Evolutionary conservation across 2,113 vertebrate species (phyloP).

Genomic region (Euleptes europaea): DNA sequence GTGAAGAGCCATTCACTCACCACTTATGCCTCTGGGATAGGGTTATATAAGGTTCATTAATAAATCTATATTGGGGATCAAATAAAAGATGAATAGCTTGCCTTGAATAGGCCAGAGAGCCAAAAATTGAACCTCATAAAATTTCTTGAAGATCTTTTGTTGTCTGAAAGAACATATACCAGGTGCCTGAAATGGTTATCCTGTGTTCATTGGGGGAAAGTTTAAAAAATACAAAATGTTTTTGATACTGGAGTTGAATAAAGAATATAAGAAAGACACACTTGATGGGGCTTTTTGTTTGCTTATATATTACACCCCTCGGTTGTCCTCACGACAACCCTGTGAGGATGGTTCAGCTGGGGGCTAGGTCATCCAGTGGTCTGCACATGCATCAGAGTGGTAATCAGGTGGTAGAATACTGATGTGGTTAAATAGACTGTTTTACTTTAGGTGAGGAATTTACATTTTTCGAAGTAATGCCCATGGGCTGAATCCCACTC

Average conservation of each 20-base stretch:
- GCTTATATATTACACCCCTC: too few relatives aligned
- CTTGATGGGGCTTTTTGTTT: not conserved
- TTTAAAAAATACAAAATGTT: not conserved
- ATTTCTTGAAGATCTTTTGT: constrained; percentile 14
- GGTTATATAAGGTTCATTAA: constrained; percentile 35
- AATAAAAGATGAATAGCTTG: constrained; percentile 21
- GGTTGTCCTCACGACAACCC: too few relatives aligned
- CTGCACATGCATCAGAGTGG: too few relatives aligned
- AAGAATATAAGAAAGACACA: not conserved
- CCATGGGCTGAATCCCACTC: too few relatives aligned
- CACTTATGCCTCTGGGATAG: not conserved
- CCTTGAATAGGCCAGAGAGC: not conserved
- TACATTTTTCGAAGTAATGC: too few relatives aligned
- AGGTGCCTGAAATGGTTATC: not conserved
- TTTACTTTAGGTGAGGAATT: too few relatives aligned
- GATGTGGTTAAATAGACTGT: too few relatives aligned
- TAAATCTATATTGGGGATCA: constrained; percentile 27
- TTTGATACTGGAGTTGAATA: not conserved
- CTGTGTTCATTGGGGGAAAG: not conserved
- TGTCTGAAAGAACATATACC: constrained; percentile 1
- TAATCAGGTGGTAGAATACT: too few relatives aligned
- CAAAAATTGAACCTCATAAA: constrained; percentile 15
- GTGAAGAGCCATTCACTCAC: constrained; percentile 17
- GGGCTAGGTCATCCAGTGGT: too few relatives aligned
- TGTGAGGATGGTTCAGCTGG: too few relatives aligned